phyloP scores from a whole-genome alignment of 2,888 invertebrate species.

The Nemotelus nigrinus region DNA sequence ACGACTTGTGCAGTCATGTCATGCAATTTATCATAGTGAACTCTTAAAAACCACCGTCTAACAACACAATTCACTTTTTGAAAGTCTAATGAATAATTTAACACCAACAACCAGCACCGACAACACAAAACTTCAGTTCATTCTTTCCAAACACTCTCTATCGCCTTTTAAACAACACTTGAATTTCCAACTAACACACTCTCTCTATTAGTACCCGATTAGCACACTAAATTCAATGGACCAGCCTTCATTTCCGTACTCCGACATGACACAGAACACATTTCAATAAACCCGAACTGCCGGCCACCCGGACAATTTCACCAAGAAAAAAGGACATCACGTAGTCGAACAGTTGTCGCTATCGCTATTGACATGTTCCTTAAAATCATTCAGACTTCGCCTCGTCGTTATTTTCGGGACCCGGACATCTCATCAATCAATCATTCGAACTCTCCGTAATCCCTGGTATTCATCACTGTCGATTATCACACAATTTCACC shows the following conservation, averaged over 20 bases:
- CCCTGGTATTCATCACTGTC: conserved; percentile 42
- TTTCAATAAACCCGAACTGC: conserved; percentile 5
- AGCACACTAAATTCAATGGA: conserved; percentile 18
- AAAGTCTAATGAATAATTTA: too few relatives aligned
- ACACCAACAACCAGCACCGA: too few relatives aligned
- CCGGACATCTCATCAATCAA: conserved; percentile 34
- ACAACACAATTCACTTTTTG: too few relatives aligned
- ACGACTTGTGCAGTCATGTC: too few relatives aligned
- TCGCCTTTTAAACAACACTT: neutral
- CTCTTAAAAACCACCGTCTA: too few relatives aligned
- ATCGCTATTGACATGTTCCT: conserved; percentile 1
- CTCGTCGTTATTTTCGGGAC: conserved; percentile 28
- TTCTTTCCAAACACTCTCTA: too few relatives aligned
- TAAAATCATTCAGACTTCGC: conserved; percentile 20
- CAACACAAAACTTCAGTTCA: too few relatives aligned
- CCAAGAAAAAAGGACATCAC: conserved; percentile 27
- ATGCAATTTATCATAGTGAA: too few relatives aligned
- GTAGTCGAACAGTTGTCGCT: conserved; percentile 7
- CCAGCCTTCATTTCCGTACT: conserved; percentile 15
- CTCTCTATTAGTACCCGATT: conserved; percentile 25
- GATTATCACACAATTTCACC: conserved; percentile 32
- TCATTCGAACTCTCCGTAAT: conserved; percentile 40
- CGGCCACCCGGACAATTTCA: conserved; percentile 4
- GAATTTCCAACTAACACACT: neutral
- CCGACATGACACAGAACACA: conserved; percentile 26